Conservation (phyloP, 2,113 vertebrate genomes). For the Oceanites oceanicus region DNA sequence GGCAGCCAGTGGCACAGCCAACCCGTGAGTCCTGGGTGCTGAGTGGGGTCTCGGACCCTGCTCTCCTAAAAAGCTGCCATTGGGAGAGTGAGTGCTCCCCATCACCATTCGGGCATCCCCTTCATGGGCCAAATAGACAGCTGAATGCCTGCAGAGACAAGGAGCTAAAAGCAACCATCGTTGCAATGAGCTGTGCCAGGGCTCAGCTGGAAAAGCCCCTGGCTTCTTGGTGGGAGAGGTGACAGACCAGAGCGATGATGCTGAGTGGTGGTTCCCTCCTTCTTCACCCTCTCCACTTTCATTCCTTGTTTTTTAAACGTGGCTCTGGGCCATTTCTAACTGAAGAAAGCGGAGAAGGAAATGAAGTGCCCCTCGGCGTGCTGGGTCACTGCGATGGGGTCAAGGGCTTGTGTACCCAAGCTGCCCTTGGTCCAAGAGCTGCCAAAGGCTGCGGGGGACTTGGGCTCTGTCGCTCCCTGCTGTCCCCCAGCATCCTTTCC, state of each 20-base stretch:
- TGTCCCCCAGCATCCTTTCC: background rate
- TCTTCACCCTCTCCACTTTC: background rate
- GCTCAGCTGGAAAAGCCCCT: background rate
- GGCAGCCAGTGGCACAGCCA: background rate
- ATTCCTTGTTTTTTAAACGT: background rate
- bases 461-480: background rate
- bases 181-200: background rate
- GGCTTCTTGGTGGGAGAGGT: background rate
- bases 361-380: background rate
- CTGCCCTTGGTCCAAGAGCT: background rate
- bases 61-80: background rate
- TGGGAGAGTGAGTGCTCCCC: background rate
- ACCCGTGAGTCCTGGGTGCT: background rate
- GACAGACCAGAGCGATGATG: rapidly evolving
- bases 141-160: background rate
- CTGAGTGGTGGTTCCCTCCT: background rate
- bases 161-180: background rate
- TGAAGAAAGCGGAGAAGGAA: slow-evolving; percentile 6
- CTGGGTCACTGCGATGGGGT: background rate
- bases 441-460: background rate
- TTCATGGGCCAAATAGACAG: background rate
- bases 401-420: slow-evolving; percentile 44
- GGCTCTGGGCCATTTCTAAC: background rate
- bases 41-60: background rate
- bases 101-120: background rate